Conservation (phyloP, 1,140 invertebrate species). For the Pygmarrhopalites habei region DNA sequence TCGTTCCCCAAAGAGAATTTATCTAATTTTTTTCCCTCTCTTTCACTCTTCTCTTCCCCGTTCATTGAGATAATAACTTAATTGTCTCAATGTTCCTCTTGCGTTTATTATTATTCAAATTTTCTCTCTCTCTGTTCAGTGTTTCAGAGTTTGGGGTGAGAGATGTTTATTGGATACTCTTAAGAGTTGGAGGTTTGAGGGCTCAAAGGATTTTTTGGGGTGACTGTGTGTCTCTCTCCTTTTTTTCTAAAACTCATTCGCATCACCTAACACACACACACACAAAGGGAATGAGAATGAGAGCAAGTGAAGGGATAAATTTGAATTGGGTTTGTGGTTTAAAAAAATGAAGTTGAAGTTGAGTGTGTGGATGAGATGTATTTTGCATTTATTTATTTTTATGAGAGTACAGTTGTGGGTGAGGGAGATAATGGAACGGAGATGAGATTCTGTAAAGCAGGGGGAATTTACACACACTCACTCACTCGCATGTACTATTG, state of each 20-base stretch:
- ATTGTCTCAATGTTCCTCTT: conserved; percentile 3
- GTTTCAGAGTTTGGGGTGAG: no score
- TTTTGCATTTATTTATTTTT: conserved; percentile 19
- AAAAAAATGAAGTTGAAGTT: conserved; percentile 4
- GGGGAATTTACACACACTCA: conserved; percentile 7
- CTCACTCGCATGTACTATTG: not conserved
- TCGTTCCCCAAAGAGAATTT: conserved; percentile 2
- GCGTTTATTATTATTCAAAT: conserved; percentile 12
- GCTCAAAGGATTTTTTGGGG: conserved; percentile 1
- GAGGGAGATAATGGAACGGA: conserved; percentile 11
- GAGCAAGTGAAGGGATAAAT: conserved; percentile 10
- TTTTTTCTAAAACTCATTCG: no score
- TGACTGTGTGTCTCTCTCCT: no score
- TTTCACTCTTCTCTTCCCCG: no score
- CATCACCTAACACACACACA: no score
- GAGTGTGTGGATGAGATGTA: conserved; percentile 7
- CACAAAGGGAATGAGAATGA: not conserved
- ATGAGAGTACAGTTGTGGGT: conserved; percentile 7
- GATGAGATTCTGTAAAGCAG: conserved; percentile 14
- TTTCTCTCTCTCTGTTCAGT: not conserved
- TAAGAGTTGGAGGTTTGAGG: no score
- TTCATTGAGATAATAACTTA: conserved; percentile 8
- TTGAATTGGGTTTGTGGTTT: conserved; percentile 10
- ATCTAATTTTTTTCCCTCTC: conserved; percentile 2
- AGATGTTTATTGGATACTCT: no score